These are phyloP conservation scores for Idaea biselata DNA, from an alignment of 2,888 invertebrate genomes.

Conservation along the genomic window DNA sequence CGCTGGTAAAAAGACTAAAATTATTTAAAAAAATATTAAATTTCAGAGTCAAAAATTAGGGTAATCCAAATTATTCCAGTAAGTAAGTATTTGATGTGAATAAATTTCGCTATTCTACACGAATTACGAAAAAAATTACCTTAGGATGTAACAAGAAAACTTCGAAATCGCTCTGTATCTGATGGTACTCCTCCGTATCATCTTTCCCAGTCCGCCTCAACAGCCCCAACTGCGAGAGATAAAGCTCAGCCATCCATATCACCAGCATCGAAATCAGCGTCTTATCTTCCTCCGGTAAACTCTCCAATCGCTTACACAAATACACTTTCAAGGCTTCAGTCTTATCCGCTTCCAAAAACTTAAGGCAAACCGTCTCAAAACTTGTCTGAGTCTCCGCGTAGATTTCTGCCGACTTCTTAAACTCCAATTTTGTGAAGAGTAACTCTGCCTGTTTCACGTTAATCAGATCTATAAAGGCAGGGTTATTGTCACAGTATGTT, in stretches of 20 bases:
- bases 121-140: slow-evolving; percentile 8
- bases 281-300: slow-evolving; percentile 86
- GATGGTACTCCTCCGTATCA: slow-evolving; percentile 75
- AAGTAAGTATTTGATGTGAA: no score
- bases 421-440: slow-evolving; percentile 88
- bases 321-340: slow-evolving; percentile 93
- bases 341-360: slow-evolving; percentile 90
- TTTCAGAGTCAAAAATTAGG: no score
- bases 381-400: slow-evolving; percentile 95
- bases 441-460: slow-evolving; percentile 93
- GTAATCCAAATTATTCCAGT: no score
- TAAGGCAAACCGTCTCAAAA: slow-evolving; percentile 96
- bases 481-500: slow-evolving; percentile 90
- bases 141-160: slow-evolving; percentile 85
- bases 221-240: slow-evolving; percentile 92
- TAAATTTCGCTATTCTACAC: no score
- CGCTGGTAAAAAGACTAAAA: no score
- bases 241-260: slow-evolving; percentile 96
- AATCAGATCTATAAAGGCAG: slow-evolving; percentile 90
- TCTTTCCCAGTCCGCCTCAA: slow-evolving; percentile 76
- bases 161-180: slow-evolving; percentile 88
- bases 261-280: slow-evolving; percentile 96
- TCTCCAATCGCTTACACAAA: slow-evolving; percentile 89
- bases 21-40: no score
- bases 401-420: slow-evolving; percentile 90